Evolutionary conservation across 2,888 invertebrate species (phyloP), one percentile per base, ranked within the genome.

Genomic region (Lacanobia oleracea): DNA sequence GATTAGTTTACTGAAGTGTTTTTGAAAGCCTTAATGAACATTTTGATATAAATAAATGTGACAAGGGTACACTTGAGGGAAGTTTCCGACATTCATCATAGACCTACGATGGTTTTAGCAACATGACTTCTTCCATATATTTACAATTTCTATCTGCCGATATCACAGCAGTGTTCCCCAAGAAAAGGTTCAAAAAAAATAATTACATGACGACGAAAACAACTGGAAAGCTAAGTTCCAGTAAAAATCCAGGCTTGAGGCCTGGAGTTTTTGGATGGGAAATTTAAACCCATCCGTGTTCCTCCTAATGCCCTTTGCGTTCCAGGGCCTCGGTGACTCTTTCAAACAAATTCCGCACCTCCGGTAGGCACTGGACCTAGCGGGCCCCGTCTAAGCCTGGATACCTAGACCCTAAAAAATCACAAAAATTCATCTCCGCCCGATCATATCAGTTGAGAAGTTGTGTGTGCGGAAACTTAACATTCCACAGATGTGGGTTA

Each of bases 401-500:
- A n/a, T n/a, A n/a, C n/a, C n/a, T n/a, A n/a, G n/a, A 5, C 43
- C 21, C 21, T 3, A 21, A 50, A 40, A 0, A 5, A 4, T 50
- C 23, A 14, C 8, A 64, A 43, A 33, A 33, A 57, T 10, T 12
- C 3, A 18, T 14, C 18, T 12, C 6, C 1, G 8, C 9, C 10
- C n/a, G 18, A 54, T 45, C n/a, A 40, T 48, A 75, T 45, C n/a
- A 51, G 7, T 37, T 37, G 16, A n/a, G 8, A 33, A 18, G 51
- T 27, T 50, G 21, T 63, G 53, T 64, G 60, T 65, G 59, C 59
- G 66, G 80, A 80, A 75, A 67, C 37, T 63, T 40, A 33, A 70
- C 70, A 84, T 81, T 79, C 61, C 64, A 48, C 37, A 78, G 59
- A 86, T 74, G 65, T 86, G 75, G 87, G 83, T 84, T 75, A 85